These are phyloP conservation scores for Zhengitettix transpicula DNA, from an alignment of 2,888 invertebrate genomes.

Conservation along the genomic window DNA sequence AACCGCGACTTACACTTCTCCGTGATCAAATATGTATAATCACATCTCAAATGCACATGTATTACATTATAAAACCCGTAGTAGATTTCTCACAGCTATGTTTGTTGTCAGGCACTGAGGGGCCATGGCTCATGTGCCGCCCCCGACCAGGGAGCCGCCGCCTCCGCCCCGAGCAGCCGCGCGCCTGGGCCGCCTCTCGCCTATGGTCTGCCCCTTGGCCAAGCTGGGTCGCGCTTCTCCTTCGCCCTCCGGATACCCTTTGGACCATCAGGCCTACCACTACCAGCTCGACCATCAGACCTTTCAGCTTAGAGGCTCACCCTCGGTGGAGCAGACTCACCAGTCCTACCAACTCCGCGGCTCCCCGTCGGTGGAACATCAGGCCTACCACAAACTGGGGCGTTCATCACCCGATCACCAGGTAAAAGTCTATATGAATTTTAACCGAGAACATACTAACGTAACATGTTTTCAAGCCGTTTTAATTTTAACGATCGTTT, in stretches of 20 bases:
- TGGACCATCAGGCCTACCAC: conserved; percentile 16
- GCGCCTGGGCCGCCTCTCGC: conserved; percentile 25
- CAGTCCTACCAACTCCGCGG: conserved; percentile 2
- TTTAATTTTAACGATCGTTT: too few relatives aligned
- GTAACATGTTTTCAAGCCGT: too few relatives aligned
- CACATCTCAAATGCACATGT: too few relatives aligned
- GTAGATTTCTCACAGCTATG: too few relatives aligned
- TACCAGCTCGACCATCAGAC: conserved; percentile 17
- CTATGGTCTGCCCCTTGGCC: conserved; percentile 40
- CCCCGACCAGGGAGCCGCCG: not conserved
- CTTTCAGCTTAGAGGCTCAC: conserved; percentile 1
- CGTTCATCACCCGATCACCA: too few relatives aligned
- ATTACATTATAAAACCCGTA: too few relatives aligned
- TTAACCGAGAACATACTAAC: too few relatives aligned
- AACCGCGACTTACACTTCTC: too few relatives aligned
- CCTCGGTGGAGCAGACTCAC: conserved; percentile 7
- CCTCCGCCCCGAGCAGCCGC: conserved; percentile 8
- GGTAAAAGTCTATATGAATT: too few relatives aligned
- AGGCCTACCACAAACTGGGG: conserved; percentile 2
- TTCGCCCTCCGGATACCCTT: conserved; percentile 14
- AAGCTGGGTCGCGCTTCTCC: conserved; percentile 36
- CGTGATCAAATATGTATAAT: too few relatives aligned
- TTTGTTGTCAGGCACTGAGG: not conserved
- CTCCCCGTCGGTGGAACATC: conserved; percentile 8
- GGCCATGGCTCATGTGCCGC: conserved; percentile 6